These are phyloP conservation scores for Drosophila mojavensis DNA, from an alignment of 1,140 invertebrate genomes.

Conservation along the genomic window DNA sequence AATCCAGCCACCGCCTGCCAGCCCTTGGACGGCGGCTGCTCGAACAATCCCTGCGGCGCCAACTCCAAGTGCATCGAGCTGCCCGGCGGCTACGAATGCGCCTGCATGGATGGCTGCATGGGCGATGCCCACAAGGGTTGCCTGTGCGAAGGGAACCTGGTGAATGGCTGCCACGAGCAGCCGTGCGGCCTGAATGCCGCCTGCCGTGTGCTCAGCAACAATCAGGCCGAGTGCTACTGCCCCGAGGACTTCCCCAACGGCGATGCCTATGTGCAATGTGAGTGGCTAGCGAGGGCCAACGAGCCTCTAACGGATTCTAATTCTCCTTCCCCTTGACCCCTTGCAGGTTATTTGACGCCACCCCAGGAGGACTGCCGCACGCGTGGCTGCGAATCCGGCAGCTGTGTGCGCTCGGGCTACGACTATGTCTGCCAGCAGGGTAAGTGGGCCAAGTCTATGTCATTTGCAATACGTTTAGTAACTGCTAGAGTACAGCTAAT, in stretches of 20 bases:
- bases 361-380: constrained; percentile 91
- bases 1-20: constrained; percentile 92
- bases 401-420: constrained; percentile 91
- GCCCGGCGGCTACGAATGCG: constrained; percentile 90
- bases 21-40: constrained; percentile 87
- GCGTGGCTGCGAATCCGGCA: constrained; percentile 91
- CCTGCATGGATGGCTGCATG: constrained; percentile 90
- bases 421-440: constrained; percentile 91
- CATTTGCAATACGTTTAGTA: constrained; percentile 33
- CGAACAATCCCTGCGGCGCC: constrained; percentile 92
- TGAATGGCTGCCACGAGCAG: constrained; percentile 88
- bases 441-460: constrained; percentile 85
- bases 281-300: constrained; percentile 69
- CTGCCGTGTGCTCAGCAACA: constrained; percentile 88
- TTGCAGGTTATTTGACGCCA: constrained; percentile 71
- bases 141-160: constrained; percentile 87
- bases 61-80: constrained; percentile 92
- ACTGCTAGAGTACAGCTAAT: constrained; percentile 51
- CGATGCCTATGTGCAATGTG: constrained; percentile 94
- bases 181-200: constrained; percentile 92
- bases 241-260: constrained; percentile 91
- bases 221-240: constrained; percentile 92
- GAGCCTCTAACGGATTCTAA: not conserved
- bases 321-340: not conserved
- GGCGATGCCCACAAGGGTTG: constrained; percentile 93